These are phyloP conservation scores for Merodon equestris DNA, from an alignment of 2,888 invertebrate genomes.

Conservation along the genomic window DNA sequence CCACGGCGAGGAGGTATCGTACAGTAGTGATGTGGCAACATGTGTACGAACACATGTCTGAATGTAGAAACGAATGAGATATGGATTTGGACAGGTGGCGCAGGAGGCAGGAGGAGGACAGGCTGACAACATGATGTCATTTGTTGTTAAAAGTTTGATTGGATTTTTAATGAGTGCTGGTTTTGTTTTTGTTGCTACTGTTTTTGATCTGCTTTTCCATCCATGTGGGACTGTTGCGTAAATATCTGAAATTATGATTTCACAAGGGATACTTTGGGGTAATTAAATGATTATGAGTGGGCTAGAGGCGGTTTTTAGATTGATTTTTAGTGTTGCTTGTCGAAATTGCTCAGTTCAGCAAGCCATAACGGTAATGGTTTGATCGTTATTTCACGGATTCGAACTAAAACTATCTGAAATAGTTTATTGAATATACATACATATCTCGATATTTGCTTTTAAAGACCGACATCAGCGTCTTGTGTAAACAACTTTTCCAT, in stretches of 20 bases:
- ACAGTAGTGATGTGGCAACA: constrained; percentile 43
- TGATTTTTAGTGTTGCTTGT: no score
- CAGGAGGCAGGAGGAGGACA: background rate
- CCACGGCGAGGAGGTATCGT: background rate
- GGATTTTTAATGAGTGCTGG: constrained; percentile 54
- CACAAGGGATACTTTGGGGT: constrained; percentile 30
- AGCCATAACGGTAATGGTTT: no score
- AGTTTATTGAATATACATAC: no score
- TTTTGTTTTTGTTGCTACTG: constrained; percentile 1
- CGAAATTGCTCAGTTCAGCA: no score
- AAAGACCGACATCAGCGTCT: no score
- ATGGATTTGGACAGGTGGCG: background rate
- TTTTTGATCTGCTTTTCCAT: no score
- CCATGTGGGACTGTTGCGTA: no score
- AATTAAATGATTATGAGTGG: constrained; percentile 47
- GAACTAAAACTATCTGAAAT: no score
- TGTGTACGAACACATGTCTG: constrained; percentile 47
- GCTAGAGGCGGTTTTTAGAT: constrained; percentile 22
- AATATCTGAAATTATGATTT: background rate
- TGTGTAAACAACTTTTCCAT: no score
- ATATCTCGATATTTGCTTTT: no score
- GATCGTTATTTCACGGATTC: no score
- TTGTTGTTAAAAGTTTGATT: constrained; percentile 48
- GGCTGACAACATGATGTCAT: constrained; percentile 46
- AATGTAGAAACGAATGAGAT: constrained; percentile 49